Base-by-base conservation (phyloP, 2,113 vertebrate genomes). In the Bagarius yarrelli region DNA sequence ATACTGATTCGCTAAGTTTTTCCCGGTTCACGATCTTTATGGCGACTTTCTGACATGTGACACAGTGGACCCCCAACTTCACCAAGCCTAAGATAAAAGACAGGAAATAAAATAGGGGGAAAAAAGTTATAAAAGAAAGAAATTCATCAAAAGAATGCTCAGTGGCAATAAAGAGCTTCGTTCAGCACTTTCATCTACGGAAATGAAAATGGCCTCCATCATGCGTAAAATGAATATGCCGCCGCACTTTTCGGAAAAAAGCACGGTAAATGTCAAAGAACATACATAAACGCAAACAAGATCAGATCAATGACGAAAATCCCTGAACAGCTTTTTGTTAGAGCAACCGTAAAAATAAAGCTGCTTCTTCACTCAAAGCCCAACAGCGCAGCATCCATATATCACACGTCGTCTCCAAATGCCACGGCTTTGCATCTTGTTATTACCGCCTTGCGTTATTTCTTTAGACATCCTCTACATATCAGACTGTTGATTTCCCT, bases 21-120 rank as follows among this genome's bases (percentile, higher is more conserved):
- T 99, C 98, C 14, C 98, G 94, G 92, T 99, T 99, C 91, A 99
- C 97, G 47, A 99, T 99, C 93, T 99, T 99, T 93, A 99, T 96
- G 82, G 98, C 98, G 0, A 99, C 97, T 92, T 99, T 99, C 93
- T 98, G 97, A 94, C 97, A 98, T 0, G 98, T 99, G 92, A 99
- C 98, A 91, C 98, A 99, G 91, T 99, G 98, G 87, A 99, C 88
- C 57, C 96, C 98, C 80, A 99, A 93, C 91, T 99, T 99, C 92
- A 99, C 98, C 73, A 99, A 94, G 72, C 98, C 98, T 99, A 91
- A 73, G 56, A 57, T 3, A 14, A 59, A 61, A 71, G 32, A 66
- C 4, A 40, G 57, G 34, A 75, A 36, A 60, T 56, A 52, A 64
- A 32, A 70, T 47, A 80, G 83, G 63, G 52, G 25, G 47, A 64